Conservation (phyloP, 2,888 invertebrate genomes). For the Amblyjoppa fuscipennis region DNA sequence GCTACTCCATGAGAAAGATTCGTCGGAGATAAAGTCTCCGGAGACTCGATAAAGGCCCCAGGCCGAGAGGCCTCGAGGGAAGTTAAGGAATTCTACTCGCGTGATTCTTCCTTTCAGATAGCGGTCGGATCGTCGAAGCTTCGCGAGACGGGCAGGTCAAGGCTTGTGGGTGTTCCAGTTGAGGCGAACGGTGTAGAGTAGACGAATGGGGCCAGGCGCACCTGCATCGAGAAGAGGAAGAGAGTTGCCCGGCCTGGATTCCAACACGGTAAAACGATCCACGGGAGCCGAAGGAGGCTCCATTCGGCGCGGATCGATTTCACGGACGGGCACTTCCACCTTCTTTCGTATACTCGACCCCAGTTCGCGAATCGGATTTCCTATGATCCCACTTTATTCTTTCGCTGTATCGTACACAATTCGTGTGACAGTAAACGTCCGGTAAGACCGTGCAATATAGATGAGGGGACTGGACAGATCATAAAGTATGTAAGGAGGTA, state of each 20-base stretch:
- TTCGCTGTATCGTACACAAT: conserved; percentile 2
- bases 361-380: conserved; percentile 19
- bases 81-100: conserved; percentile 55
- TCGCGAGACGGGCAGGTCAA: conserved; percentile 51
- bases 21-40: conserved; percentile 44
- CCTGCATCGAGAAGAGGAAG: conserved; percentile 34
- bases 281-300: neutral
- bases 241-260: conserved; percentile 31
- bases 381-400: conserved; percentile 28
- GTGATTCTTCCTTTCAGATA: conserved; percentile 51
- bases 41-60: conserved; percentile 44
- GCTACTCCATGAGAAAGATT: conserved; percentile 26
- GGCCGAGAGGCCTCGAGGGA: conserved; percentile 21
- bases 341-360: conserved; percentile 1
- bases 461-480: neutral
- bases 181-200: conserved; percentile 33
- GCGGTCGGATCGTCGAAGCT: conserved; percentile 19
- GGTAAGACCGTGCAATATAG: neutral
- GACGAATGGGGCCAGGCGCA: conserved; percentile 24
- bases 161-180: conserved; percentile 50
- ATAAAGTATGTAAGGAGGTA: too few relatives aligned
- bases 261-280: conserved; percentile 25
- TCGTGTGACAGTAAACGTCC: neutral
- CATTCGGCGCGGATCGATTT: conserved; percentile 38
- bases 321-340: conserved; percentile 4